A percentile compares a stretch with the other conserved stretches of the same genome.
Evolutionary conservation across 2,113 vertebrate species (phyloP).

Genomic region (Xiphias gladius): DNA sequence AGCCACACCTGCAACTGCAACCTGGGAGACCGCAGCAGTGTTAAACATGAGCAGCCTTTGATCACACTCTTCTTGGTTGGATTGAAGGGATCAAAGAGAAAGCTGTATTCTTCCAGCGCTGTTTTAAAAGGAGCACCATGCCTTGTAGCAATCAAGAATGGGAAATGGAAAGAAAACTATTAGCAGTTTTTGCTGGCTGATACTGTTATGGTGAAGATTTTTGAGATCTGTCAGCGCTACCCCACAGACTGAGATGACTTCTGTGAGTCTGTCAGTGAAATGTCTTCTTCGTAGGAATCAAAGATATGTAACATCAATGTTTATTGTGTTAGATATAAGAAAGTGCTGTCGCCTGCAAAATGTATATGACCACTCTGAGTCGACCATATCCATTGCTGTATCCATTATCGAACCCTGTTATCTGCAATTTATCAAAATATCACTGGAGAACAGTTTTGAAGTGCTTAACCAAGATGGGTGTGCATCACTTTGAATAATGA

Average conservation of each 20-base stretch:
- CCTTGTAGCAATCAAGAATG: slow-evolving; percentile 16
- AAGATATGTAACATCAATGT: slow-evolving; percentile 78
- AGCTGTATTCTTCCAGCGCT: slow-evolving; percentile 7
- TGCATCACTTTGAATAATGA: slow-evolving; percentile 30
- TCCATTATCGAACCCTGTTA: slow-evolving; percentile 44
- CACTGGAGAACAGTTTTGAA: slow-evolving; percentile 31
- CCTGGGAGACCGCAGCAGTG: slow-evolving; percentile 41
- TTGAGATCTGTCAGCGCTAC: slow-evolving; percentile 48
- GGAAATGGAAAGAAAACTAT: slow-evolving; percentile 53
- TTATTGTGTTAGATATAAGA: slow-evolving; percentile 69
- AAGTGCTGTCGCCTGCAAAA: slow-evolving; percentile 66
- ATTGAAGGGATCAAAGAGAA: slow-evolving; percentile 62
- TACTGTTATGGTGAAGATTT: slow-evolving; percentile 36
- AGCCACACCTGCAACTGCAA: slow-evolving; percentile 53
- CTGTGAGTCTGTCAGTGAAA: slow-evolving; percentile 60
- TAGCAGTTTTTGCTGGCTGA: slow-evolving; percentile 43
- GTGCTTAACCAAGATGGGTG: slow-evolving; percentile 15
- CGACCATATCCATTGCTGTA: slow-evolving; percentile 1
- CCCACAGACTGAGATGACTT: slow-evolving; percentile 46
- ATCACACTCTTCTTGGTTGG: slow-evolving; percentile 47
- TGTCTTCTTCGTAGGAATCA: slow-evolving; percentile 67
- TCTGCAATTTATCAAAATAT: slow-evolving; percentile 56
- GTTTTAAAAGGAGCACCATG: slow-evolving; percentile 28
- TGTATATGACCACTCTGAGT: slow-evolving; percentile 57
- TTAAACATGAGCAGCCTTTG: slow-evolving; percentile 61